A percentile compares a stretch with the other conserved stretches of the same genome.
Conservation (phyloP, 2,113 vertebrate species). For the Salminus brasiliensis region DNA sequence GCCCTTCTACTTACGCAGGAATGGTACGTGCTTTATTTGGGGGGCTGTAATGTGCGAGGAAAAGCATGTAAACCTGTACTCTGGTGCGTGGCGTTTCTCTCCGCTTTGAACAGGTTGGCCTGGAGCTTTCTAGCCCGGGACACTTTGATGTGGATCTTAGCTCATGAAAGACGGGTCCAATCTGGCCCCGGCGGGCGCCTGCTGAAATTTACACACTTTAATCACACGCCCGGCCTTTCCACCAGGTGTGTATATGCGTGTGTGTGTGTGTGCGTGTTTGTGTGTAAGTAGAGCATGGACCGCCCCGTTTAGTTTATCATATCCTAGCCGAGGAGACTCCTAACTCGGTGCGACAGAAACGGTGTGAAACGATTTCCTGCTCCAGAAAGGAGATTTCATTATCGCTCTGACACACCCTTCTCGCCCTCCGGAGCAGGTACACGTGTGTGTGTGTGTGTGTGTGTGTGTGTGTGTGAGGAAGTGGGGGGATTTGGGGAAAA, state of each 20-base stretch:
- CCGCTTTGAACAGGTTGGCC: conserved; percentile 76
- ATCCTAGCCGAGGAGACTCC: conserved; percentile 56
- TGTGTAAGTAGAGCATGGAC: conserved; percentile 16
- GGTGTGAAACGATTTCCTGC: conserved; percentile 69
- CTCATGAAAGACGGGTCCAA: conserved; percentile 76
- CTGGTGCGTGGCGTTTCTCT: conserved; percentile 12
- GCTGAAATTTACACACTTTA: conserved; percentile 75
- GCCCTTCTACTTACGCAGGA: conserved; percentile 33
- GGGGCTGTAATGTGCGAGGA: background rate
- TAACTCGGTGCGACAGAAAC: conserved; percentile 60
- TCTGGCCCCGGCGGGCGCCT: conserved; percentile 66
- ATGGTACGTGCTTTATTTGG: conserved; percentile 59
- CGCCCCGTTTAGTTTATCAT: conserved; percentile 38
- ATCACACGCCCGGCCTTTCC: conserved; percentile 64
- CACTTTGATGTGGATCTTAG: conserved; percentile 76
- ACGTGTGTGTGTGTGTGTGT: conserved; percentile 8
- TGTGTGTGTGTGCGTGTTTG: conserved; percentile 1
- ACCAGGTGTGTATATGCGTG: conserved; percentile 67
- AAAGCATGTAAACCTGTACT: background rate
- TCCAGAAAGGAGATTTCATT: conserved; percentile 68
- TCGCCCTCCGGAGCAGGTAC: conserved; percentile 18
- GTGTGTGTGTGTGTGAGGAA: background rate
- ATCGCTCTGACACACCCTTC: conserved; percentile 53
- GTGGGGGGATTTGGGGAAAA: conserved; percentile 48
- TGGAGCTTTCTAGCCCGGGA: conserved; percentile 71